Percentiles rank a stretch among this genome's conserved stretches.
phyloP scores from a whole-genome alignment of 2,888 invertebrate species.

The Erynnis tages region DNA sequence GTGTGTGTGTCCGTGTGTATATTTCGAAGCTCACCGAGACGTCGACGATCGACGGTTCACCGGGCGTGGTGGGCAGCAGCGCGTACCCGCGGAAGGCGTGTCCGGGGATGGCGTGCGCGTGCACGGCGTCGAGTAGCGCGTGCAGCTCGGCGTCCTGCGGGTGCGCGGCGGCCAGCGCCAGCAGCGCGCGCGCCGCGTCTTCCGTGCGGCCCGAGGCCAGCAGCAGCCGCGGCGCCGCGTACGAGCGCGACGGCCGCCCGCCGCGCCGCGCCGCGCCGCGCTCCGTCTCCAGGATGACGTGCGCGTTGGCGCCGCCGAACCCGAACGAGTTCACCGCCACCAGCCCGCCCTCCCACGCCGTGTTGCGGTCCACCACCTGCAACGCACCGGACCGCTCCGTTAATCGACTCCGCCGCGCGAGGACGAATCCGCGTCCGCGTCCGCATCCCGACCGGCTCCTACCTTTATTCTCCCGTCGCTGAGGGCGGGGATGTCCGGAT shows the following conservation, averaged over 20 bases:
- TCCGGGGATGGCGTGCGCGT: constrained; percentile 85
- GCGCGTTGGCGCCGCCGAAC: constrained; percentile 98
- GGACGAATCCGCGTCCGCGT: too few species aligned
- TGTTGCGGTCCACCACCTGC: constrained; percentile 90
- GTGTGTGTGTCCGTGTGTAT: too few species aligned
- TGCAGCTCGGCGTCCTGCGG: constrained; percentile 87
- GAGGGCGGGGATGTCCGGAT: constrained; percentile 95
- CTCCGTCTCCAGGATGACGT: constrained; percentile 91
- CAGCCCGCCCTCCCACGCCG: constrained; percentile 94
- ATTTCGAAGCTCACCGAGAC: too few species aligned
- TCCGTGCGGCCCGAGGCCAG: constrained; percentile 93
- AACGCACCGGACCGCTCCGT: not conserved
- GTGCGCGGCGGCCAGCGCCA: constrained; percentile 83
- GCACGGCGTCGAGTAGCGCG: constrained; percentile 88
- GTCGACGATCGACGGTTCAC: too few species aligned
- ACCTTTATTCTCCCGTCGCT: constrained; percentile 93
- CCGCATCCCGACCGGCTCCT: too few species aligned
- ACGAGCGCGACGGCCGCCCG: constrained; percentile 72
- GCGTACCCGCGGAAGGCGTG: constrained; percentile 92
- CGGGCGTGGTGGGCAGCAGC: constrained; percentile 85
- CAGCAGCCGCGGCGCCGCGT: constrained; percentile 84
- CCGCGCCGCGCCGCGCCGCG: constrained; percentile 77
- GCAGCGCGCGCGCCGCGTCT: constrained; percentile 85
- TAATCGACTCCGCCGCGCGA: too few species aligned
- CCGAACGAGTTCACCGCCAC: constrained; percentile 98